Conservation (phyloP, 1,140 invertebrate genomes). For the Dinoponera quadriceps region DNA sequence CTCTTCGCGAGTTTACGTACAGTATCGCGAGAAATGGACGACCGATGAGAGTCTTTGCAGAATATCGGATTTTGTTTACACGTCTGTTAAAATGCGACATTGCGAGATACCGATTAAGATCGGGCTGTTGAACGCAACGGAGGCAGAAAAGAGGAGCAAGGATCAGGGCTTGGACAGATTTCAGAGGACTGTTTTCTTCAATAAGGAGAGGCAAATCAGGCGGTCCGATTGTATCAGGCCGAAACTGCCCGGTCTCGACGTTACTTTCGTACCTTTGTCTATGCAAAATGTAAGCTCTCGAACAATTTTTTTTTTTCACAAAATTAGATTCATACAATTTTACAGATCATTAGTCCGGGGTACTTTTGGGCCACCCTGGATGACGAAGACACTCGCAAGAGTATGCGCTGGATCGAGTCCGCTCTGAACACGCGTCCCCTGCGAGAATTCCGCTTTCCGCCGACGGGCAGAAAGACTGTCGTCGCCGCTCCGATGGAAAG, state of each 20-base stretch:
- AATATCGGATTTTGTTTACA: conserved; percentile 91
- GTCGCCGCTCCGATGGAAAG: conserved; percentile 79
- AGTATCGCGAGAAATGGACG: background rate
- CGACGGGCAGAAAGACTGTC: conserved; percentile 72
- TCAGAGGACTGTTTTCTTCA: background rate
- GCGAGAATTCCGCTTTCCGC: conserved; percentile 1
- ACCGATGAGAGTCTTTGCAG: conserved; percentile 85
- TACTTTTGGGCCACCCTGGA: conserved; percentile 88
- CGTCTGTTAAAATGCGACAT: conserved; percentile 91
- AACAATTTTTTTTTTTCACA: background rate
- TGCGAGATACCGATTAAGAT: conserved; percentile 85
- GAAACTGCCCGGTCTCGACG: conserved; percentile 85
- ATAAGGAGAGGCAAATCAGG: background rate
- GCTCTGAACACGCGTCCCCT: background rate
- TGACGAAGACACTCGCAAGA: conserved; percentile 77
- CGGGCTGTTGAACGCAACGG: conserved; percentile 81
- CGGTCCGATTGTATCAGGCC: too few relatives aligned
- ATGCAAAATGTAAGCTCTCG: conserved; percentile 83
- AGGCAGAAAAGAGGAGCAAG: conserved; percentile 44
- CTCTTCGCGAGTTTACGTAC: conserved; percentile 87
- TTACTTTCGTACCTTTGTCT: conserved; percentile 82
- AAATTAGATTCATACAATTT: conserved; percentile 29
- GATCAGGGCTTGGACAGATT: background rate
- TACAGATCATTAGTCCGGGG: conserved; percentile 86
- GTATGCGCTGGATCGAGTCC: conserved; percentile 74